Percentiles rank a stretch among this genome's conserved stretches.
These are phyloP conservation scores for Urechis unicinctus DNA, from an alignment of 2,888 invertebrate species.

Conservation along the genomic window DNA sequence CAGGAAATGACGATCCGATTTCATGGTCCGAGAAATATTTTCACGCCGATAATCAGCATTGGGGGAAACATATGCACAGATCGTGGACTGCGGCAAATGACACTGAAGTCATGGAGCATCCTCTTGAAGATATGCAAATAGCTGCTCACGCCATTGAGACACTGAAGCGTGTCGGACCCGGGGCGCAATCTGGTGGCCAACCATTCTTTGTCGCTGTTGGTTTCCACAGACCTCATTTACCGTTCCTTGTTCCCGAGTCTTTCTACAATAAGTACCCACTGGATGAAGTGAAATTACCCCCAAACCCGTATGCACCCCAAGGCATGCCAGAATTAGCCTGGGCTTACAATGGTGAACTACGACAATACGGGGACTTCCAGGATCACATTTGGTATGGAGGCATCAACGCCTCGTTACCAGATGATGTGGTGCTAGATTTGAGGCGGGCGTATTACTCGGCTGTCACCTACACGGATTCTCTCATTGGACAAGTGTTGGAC, in stretches of 20 bases:
- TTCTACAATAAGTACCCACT: conserved; percentile 16
- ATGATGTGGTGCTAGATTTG: conserved; percentile 4
- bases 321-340: conserved; percentile 28
- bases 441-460: conserved; percentile 18
- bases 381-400: conserved; percentile 20
- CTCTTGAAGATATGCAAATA: conserved; percentile 16
- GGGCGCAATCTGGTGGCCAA: conserved; percentile 5
- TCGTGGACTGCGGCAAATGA: conserved; percentile 27
- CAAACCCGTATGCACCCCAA: conserved; percentile 24
- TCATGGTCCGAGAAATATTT: conserved; percentile 28
- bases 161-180: conserved; percentile 6
- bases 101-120: conserved; percentile 10
- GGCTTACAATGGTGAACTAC: conserved; percentile 23
- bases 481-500: conserved; percentile 12
- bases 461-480: conserved; percentile 12
- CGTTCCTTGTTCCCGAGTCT: conserved; percentile 19
- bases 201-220: conserved; percentile 27
- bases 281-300: conserved; percentile 18
- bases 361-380: conserved; percentile 21
- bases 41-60: conserved; percentile 11
- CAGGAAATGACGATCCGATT: conserved; percentile 61
- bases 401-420: conserved; percentile 26
- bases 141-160: conserved; percentile 14
- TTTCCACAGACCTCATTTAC: conserved; percentile 23
- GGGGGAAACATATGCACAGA: conserved; percentile 5